Evolutionary conservation across 2,888 invertebrate genomes (phyloP).

Genomic region (Parnassius orleans): DNA sequence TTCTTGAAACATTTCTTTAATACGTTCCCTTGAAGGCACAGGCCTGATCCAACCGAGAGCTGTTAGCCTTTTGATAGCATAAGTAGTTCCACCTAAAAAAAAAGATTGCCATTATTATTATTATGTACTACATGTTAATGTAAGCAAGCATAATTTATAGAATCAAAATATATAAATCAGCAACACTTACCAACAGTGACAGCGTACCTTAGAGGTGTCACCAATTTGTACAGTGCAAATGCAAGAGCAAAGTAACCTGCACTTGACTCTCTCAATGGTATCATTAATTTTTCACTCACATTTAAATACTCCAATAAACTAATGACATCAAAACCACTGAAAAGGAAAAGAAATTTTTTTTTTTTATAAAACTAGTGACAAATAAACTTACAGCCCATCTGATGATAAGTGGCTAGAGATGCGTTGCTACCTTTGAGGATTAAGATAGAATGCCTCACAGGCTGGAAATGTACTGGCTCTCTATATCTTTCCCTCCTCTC

Average conservation of each 20-base stretch:
- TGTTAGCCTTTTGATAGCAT: conserved; percentile 90
- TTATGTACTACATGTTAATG: neutral
- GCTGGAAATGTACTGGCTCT: no score
- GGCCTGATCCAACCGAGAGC: conserved; percentile 91
- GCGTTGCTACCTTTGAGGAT: no score
- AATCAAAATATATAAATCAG: no score
- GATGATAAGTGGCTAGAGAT: no score
- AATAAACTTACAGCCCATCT: no score
- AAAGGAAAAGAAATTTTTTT: conserved; percentile 41
- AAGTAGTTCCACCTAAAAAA: conserved; percentile 88
- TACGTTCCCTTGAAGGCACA: conserved; percentile 84
- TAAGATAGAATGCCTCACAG: no score
- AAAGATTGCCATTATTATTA: neutral
- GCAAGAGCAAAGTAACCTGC: conserved; percentile 95
- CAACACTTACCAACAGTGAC: conserved; percentile 89
- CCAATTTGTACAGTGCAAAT: conserved; percentile 96
- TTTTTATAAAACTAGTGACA: no score
- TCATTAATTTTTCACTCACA: conserved; percentile 88
- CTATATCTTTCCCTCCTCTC: no score
- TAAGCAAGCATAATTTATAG: no score
- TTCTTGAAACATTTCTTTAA: conserved; percentile 83
- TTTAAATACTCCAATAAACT: conserved; percentile 88
- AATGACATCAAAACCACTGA: conserved; percentile 95
- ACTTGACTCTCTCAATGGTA: conserved; percentile 87
- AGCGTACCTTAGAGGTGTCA: conserved; percentile 94